Evolutionary conservation across 1,140 invertebrate genomes (phyloP), one percentile per base, ranked within the genome.

Genomic region (Platorchestia sp.): DNA sequence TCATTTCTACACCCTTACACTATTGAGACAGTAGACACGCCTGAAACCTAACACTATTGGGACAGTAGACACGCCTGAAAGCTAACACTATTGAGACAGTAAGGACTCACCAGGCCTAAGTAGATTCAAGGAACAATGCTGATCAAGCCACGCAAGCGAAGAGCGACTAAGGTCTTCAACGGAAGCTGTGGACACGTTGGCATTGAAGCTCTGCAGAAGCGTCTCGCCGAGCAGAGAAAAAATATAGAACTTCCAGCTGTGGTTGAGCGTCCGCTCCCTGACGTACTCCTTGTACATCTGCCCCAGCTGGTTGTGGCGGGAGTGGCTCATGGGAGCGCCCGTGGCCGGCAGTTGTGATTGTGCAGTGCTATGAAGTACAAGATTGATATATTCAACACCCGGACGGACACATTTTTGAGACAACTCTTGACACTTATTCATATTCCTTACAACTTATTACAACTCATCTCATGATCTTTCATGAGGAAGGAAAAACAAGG

Each of bases 201-300:
- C 98, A 97, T 98, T 99, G 97, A 99, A 99, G 5, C 99, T 98
- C 96, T 98, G 98, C 97, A 99, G 98, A 96, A 99, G 97, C 41
- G 99, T 98, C 96, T 98, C 98, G 97, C 99, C 98, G 53, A 99
- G 98, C 96, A 99, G 98, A 97, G 99, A 99, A 97, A 99, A 99
- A 98, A 99, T 99, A 99, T 99, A 99, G 97, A 99, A 99, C 97
- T 99, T 99, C 99, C 99, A 99, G 97, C 99, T 99, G 16, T 93
- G 91, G 97, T 98, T 98, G 97, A 98, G 97, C 41, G 99, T 99
- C 95, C 99, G 97, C 95, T 97, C 98, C 96, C 98, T 97, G 36
- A 99, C 98, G 97, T 99, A 99, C 86, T 99, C 98, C 96, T 99
- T 98, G 97, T 99, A 99, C 98, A 99, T 99, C 97, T 99, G 99